These are phyloP conservation scores for Macrotrachela quadricornifera DNA, from an alignment of 1,140 invertebrate genomes.

Conservation along the genomic window DNA sequence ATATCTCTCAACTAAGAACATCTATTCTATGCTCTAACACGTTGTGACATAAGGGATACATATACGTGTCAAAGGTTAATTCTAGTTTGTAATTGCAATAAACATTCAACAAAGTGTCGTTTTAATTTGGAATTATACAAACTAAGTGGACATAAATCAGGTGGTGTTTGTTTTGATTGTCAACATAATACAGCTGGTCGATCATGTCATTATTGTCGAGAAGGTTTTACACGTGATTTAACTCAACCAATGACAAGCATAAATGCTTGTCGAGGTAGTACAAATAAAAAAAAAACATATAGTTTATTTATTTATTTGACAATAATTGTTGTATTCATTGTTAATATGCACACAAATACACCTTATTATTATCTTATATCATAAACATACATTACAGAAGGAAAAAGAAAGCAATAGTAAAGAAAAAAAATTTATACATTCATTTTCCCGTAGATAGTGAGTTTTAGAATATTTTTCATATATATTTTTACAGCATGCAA, in stretches of 20 bases:
- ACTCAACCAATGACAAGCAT: background rate
- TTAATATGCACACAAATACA: background rate
- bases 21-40: no score
- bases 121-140: background rate
- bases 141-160: conserved; percentile 34
- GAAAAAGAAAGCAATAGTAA: background rate
- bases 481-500: background rate
- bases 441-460: no score
- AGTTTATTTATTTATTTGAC: background rate
- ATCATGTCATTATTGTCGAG: conserved; percentile 89
- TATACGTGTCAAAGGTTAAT: no score
- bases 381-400: background rate
- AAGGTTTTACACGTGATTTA: conserved; percentile 76
- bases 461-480: no score
- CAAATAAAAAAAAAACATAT: background rate
- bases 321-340: background rate
- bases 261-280: background rate
- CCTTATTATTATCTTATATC: background rate
- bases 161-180: conserved; percentile 84
- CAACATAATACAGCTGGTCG: conserved; percentile 83
- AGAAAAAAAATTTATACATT: no score
- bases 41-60: no score
- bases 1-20: no score
- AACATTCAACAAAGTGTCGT: background rate
- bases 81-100: background rate